These are phyloP conservation scores for Sycophila texana DNA, from an alignment of 2,888 invertebrate species.

Conservation along the genomic window DNA sequence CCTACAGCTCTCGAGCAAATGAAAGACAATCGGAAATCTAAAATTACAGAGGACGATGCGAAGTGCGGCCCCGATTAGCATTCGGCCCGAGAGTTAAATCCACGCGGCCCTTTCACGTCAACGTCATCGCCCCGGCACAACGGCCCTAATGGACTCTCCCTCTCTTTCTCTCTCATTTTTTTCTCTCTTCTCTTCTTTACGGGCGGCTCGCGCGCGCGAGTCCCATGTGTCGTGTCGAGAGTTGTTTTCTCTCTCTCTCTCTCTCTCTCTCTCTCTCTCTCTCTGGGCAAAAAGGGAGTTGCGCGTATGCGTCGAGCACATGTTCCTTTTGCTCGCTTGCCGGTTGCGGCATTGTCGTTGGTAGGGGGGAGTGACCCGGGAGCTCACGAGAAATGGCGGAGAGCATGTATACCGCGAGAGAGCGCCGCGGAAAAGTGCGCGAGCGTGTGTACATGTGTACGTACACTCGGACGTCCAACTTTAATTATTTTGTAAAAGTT, in stretches of 20 bases:
- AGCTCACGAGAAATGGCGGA: neutral
- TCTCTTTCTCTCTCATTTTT: neutral
- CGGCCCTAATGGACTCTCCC: conserved; percentile 54
- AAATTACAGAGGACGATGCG: conserved; percentile 56
- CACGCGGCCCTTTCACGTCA: conserved; percentile 59
- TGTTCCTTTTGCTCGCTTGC: conserved; percentile 6
- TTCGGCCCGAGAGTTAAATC: conserved; percentile 59
- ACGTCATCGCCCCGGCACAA: conserved; percentile 54
- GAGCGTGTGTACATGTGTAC: no score
- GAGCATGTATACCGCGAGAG: no score
- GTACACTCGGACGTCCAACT: no score
- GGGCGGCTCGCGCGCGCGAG: neutral
- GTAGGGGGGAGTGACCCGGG: neutral
- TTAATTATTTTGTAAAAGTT: no score
- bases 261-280: conserved; percentile 8
- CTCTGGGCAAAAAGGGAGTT: conserved; percentile 16
- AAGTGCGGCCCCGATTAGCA: conserved; percentile 60
- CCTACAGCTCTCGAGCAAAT: conserved; percentile 22
- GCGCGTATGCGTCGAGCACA: conserved; percentile 10
- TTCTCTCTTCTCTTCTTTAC: neutral
- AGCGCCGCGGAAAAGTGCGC: no score
- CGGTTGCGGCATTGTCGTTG: conserved; percentile 30
- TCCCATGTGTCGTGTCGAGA: conserved; percentile 54
- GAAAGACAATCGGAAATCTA: conserved; percentile 56
- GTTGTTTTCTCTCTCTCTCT: conserved; percentile 24